Percentiles rank a stretch among this genome's conserved stretches.
Conservation (phyloP, 1,140 invertebrate species). For the Tribolium madens region DNA sequence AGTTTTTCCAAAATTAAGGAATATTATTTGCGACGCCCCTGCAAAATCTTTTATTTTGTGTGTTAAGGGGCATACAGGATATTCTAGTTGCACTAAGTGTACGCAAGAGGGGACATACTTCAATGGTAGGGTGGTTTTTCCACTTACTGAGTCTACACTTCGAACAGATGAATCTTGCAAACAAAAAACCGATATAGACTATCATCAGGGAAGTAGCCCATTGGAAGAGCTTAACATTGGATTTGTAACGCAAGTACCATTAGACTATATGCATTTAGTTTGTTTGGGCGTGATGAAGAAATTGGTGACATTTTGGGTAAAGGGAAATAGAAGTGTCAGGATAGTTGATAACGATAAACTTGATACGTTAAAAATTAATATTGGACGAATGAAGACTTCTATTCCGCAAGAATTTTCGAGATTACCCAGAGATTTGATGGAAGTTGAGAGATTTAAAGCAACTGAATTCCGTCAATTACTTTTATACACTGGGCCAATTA, state of each 20-base stretch:
- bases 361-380: neutral
- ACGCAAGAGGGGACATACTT: neutral
- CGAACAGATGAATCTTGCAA: conserved; percentile 36
- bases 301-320: conserved; percentile 36
- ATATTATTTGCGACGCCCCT: conserved; percentile 48
- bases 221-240: conserved; percentile 22
- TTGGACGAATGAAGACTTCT: conserved; percentile 4
- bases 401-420: conserved; percentile 47
- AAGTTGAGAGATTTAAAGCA: conserved; percentile 60
- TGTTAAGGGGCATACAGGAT: conserved; percentile 41
- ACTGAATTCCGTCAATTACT: conserved; percentile 62
- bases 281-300: conserved; percentile 38
- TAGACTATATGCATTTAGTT: conserved; percentile 30
- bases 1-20: conserved; percentile 4
- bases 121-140: conserved; percentile 3
- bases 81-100: conserved; percentile 43
- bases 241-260: neutral
- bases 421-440: conserved; percentile 54
- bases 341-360: neutral
- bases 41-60: conserved; percentile 43
- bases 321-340: conserved; percentile 13
- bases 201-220: neutral
- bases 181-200: conserved; percentile 13
- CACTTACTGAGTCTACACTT: neutral
- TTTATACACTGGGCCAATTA: conserved; percentile 57